phyloP scores from a whole-genome alignment of 2,888 invertebrate species.

The Oligia fasciuncula region DNA sequence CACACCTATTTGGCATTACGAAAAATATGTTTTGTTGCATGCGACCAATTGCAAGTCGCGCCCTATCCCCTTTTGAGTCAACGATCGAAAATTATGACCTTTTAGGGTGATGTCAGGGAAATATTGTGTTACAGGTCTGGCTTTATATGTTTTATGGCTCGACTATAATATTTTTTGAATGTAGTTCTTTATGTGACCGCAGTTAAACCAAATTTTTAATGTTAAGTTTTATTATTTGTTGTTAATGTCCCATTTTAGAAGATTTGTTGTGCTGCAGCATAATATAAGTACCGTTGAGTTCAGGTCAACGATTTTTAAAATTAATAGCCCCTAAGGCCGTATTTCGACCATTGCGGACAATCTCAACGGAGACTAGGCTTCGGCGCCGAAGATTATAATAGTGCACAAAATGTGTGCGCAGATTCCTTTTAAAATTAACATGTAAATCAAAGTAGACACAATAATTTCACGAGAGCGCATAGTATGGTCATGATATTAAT shows the following conservation, averaged over 20 bases:
- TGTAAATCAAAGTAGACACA: background rate
- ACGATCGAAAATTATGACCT: slow-evolving; percentile 81
- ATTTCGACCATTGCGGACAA: background rate
- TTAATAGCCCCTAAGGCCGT: background rate
- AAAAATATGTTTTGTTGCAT: slow-evolving; percentile 82
- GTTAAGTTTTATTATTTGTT: background rate
- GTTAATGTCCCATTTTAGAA: background rate
- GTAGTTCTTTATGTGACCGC: slow-evolving; percentile 19
- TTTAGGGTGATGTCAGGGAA: slow-evolving; percentile 66
- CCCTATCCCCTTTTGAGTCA: slow-evolving; percentile 79
- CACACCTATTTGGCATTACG: slow-evolving; percentile 75
- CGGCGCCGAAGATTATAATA: background rate
- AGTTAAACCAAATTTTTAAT: slow-evolving; percentile 29
- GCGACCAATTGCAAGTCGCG: slow-evolving; percentile 79
- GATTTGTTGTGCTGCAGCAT: background rate
- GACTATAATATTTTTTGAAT: slow-evolving; percentile 28
- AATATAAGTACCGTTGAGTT: background rate
- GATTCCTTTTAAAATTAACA: background rate
- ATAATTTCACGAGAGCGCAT: background rate
- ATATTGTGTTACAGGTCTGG: slow-evolving; percentile 34
- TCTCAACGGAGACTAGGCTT: background rate
- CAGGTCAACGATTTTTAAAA: background rate
- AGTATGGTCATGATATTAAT: background rate
- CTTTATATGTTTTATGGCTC: slow-evolving; percentile 35
- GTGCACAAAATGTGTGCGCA: background rate